Conservation (phyloP, 2,113 vertebrate genomes). For the Amblyornis subalaris region DNA sequence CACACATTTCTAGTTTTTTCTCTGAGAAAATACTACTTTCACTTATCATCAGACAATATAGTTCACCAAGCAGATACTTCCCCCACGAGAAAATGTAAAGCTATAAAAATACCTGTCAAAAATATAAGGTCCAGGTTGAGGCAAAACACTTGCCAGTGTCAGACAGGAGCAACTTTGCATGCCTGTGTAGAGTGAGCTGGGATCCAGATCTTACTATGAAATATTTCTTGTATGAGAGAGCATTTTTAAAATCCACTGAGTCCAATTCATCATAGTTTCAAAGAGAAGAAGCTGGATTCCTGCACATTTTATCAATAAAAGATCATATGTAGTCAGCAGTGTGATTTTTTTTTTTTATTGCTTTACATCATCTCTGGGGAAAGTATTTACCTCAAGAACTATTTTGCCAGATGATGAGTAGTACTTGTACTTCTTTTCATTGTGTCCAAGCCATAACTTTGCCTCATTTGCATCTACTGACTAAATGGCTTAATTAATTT, state of each 20-base stretch:
- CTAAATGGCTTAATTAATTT: conserved; percentile 81
- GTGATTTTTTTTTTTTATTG: neutral
- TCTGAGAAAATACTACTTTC: neutral
- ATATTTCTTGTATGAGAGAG: neutral
- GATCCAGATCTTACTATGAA: neutral
- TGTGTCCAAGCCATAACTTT: conserved; percentile 65
- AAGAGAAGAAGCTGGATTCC: conserved; percentile 28
- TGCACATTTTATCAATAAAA: conserved; percentile 54
- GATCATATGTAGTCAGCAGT: conserved; percentile 44
- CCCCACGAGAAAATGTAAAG: neutral
- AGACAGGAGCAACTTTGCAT: neutral
- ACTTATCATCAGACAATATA: neutral
- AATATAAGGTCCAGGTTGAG: neutral
- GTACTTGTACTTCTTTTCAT: conserved; percentile 52
- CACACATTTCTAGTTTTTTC: neutral
- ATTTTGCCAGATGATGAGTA: conserved; percentile 61
- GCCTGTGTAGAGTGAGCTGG: neutral
- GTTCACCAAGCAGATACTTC: neutral
- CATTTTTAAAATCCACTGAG: conserved; percentile 21
- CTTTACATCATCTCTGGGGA: conserved; percentile 41
- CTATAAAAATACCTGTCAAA: neutral
- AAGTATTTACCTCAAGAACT: conserved; percentile 48
- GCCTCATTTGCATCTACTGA: conserved; percentile 70
- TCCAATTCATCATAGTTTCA: neutral
- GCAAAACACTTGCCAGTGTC: neutral